Evolutionary conservation across 1,140 invertebrate species (phyloP).

Genomic region (Drosophila ironensis): DNA sequence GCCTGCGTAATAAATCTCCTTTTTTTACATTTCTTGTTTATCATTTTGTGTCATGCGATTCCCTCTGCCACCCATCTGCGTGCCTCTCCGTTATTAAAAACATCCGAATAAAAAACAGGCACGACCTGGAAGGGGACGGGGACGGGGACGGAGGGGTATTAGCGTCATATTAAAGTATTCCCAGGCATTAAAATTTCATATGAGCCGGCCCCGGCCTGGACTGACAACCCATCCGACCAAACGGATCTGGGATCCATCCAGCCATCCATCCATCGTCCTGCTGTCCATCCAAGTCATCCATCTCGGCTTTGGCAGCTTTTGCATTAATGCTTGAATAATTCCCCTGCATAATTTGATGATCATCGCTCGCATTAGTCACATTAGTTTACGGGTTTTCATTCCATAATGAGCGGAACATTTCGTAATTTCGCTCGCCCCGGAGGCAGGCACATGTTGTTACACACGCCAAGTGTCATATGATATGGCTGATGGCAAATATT

Average conservation of each 20-base stretch:
- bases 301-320: constrained; percentile 73
- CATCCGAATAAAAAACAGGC: constrained; percentile 35
- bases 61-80: constrained; percentile 46
- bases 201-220: constrained; percentile 40
- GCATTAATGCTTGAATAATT: constrained; percentile 78
- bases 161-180: constrained; percentile 76
- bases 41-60: constrained; percentile 79
- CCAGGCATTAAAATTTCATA: constrained; percentile 78
- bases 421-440: constrained; percentile 11
- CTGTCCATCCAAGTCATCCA: constrained; percentile 55
- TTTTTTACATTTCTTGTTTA: constrained; percentile 73
- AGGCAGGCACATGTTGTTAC: background rate
- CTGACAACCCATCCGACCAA: constrained; percentile 42
- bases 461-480: background rate
- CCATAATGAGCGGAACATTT: constrained; percentile 50
- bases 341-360: constrained; percentile 59
- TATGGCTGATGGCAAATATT: too few relatives aligned
- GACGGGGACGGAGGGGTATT: background rate
- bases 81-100: constrained; percentile 68
- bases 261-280: constrained; percentile 29
- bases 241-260: constrained; percentile 19
- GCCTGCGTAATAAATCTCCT: constrained; percentile 79
- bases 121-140: constrained; percentile 9
- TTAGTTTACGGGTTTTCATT: constrained; percentile 51
- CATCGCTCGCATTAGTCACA: constrained; percentile 62